These are phyloP conservation scores for Carassius auratus DNA, from an alignment of 2,113 vertebrate genomes.

Conservation along the genomic window DNA sequence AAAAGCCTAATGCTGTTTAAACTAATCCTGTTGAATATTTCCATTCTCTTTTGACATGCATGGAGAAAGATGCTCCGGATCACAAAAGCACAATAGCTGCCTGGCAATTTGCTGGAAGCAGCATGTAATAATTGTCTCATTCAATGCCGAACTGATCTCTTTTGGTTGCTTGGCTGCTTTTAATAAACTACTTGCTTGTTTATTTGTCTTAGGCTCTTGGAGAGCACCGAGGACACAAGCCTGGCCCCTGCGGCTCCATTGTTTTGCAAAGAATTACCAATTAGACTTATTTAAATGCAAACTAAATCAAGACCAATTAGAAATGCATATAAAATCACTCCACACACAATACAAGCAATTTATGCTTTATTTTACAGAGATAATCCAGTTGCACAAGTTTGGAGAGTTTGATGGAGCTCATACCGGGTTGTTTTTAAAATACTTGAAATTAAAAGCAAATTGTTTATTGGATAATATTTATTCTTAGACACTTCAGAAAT, in stretches of 20 bases:
- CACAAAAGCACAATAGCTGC: conserved; percentile 70
- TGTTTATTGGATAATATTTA: background rate
- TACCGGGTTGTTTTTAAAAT: background rate
- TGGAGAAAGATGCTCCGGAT: conserved; percentile 79
- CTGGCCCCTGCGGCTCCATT: conserved; percentile 30
- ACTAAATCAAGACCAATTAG: conserved; percentile 56
- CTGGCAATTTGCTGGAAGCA: conserved; percentile 71
- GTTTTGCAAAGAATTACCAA: conserved; percentile 50
- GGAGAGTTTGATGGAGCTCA: background rate
- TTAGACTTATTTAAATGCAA: conserved; percentile 55
- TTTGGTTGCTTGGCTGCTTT: conserved; percentile 77
- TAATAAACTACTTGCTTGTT: conserved; percentile 82
- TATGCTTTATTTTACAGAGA: background rate
- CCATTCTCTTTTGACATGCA: conserved; percentile 84
- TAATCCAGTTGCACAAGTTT: background rate
- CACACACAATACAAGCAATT: background rate
- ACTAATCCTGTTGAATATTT: conserved; percentile 86
- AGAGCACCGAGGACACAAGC: conserved; percentile 34
- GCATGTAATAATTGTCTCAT: conserved; percentile 73
- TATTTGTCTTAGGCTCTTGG: conserved; percentile 67
- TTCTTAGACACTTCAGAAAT: background rate
- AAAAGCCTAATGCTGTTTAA: conserved; percentile 88
- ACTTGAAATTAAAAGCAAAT: background rate
- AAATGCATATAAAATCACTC: conserved; percentile 34
- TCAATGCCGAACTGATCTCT: conserved; percentile 67